Base-by-base conservation (phyloP, 2,888 invertebrate genomes). In the Ctena decussata region DNA sequence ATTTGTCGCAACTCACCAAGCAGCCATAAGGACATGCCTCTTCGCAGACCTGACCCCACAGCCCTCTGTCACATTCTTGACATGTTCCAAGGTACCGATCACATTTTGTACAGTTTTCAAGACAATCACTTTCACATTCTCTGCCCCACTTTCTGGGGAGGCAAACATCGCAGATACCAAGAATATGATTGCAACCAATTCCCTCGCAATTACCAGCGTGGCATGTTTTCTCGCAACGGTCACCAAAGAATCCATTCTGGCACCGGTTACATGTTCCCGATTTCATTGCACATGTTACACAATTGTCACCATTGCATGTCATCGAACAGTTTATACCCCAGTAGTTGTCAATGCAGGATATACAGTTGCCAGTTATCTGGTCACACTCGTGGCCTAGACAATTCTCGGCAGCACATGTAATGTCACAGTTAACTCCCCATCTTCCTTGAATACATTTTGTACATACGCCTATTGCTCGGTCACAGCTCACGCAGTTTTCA, bases 291-390 rank as follows among this genome's bases (percentile, higher is more conserved):
- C 85, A 85, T 24, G 32, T 6, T 18, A 24, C 15, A 46, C 85
- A 80, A 18, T 57, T 37, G 8, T 78, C 49, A n/a, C 30, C 69
- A 3, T 30, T n/a, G 70, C 87, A 88, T 11, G 39, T 72, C 27
- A 60, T 41, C 18, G 83, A 53, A 53, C 87, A 88, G 11, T 44
- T 21, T 3, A 32, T 5, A n/a, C 87, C 87, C 87, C 87, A 88
- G 49, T 69, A 73, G 0, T 83, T 81, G 3, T 46, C 60, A n/a
- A 35, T 46, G 30, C 87, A 88, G 1, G 35, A 27, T 44, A 46
- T 18, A 71, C 87, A 88, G 0, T 83, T 39, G 30, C 83, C 83
- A 15, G 60, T 77, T 24, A 6, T n/a, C 39, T 75, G 73, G 49
- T 80, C 72, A 53, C 87, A 87, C 5, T 35, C 6, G 35, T 32